phyloP scores from a whole-genome alignment of 53 echinoderm and acorn worm genomes.

The Patiria pectinifera region DNA sequence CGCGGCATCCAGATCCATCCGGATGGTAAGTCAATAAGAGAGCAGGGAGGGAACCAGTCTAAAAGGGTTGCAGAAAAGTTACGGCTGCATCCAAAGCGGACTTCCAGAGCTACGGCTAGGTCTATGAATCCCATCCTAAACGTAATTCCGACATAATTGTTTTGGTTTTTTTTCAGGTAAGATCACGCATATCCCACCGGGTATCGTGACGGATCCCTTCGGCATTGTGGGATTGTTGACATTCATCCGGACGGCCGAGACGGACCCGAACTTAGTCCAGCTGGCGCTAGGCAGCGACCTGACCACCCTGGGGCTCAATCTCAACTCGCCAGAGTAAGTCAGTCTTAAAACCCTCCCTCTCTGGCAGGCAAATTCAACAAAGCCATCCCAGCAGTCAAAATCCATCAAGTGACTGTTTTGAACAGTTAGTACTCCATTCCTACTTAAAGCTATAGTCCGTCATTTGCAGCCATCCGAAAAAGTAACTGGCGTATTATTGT shows the following conservation, averaged over 20 bases:
- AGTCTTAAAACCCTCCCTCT: not conserved
- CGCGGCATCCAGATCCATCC: constrained; percentile 89
- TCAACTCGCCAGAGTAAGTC: constrained; percentile 99
- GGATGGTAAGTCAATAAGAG: constrained; percentile 77
- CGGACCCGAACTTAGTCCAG: constrained; percentile 93
- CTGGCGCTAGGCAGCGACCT: constrained; percentile 95
- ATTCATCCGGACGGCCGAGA: constrained; percentile 94
- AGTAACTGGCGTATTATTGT: too few species aligned
- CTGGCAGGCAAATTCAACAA: not conserved
- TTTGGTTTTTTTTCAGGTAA: constrained; percentile 73
- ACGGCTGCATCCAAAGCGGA: too few species aligned
- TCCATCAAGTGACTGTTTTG: too few species aligned
- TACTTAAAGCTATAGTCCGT: too few species aligned
- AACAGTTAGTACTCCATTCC: too few species aligned
- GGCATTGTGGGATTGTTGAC: constrained; percentile 97
- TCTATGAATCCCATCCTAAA: not conserved
- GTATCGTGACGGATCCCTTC: constrained; percentile 96
- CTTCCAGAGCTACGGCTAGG: too few species aligned
- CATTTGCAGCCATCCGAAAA: too few species aligned
- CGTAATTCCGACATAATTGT: not conserved
- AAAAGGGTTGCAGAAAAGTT: too few species aligned
- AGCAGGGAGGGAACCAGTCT: not conserved
- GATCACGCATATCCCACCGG: constrained; percentile 94
- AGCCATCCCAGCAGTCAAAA: not conserved
- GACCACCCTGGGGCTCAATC: constrained; percentile 95